Evolutionary conservation across 2,888 invertebrate species (phyloP), one percentile per base, ranked within the genome.

Genomic region (Aporophyla nigra): DNA sequence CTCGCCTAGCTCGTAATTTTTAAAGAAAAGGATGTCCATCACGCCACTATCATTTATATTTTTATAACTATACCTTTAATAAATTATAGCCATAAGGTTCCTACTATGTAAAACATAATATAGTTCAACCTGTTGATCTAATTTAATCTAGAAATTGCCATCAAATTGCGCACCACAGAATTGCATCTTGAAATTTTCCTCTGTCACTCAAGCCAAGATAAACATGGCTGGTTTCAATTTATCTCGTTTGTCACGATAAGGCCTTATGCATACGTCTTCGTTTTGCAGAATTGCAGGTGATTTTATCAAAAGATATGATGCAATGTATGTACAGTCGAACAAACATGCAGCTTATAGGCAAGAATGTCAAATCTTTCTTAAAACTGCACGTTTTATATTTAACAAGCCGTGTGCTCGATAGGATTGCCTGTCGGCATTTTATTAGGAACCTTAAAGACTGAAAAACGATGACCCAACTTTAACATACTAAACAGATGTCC

Each of bases 191-290:
- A 65, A 85, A 85, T 71, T 71, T 85, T 85, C 83, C 86, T 56
- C 49, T 59, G 63, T 62, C 68, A 62, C 46, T 77, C 40, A 58
- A 82, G 58, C 21, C 19, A 61, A 71, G 85, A 83, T 82, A 82
- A 81, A 70, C 19, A 68, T 33, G n/a, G 43, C 12, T 69, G 63
- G 63, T 66, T 59, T 78, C 58, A 75, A 78, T 69, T 67, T 56
- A 74, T 77, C 71, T 67, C n/a, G 74, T 67, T 71, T 71, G 74
- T 77, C 68, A 51, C 19, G 83, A 86, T 81, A 87, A 78, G n/a
- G 46, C 9, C 9, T 46, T 10, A 46, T 46, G 3, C 10, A 71
- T 43, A 58, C 14, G 49, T 53, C 21, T 24, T 51, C 27, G 33
- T n/a, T 54, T 63, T 49, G 21, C 59, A 69, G 76, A 80, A 85